Evolutionary conservation across 1,140 invertebrate genomes (phyloP).

Genomic region (Cephus cinctus): DNA sequence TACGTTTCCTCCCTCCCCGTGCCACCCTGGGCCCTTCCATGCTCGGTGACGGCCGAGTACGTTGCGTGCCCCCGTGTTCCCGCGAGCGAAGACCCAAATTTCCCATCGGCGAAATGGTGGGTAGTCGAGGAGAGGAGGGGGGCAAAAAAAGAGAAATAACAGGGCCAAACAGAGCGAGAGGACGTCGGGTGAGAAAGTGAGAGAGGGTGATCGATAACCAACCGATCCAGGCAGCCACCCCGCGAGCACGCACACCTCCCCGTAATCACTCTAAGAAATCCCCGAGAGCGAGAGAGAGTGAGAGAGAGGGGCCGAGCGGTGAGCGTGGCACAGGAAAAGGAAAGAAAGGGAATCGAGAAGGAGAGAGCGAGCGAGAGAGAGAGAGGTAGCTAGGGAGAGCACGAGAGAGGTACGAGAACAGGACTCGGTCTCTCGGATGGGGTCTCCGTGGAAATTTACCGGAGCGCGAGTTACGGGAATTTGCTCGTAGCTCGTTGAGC

Average conservation of each 20-base stretch:
- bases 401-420: constrained; percentile 1
- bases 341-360: constrained; percentile 1
- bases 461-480: constrained; percentile 36
- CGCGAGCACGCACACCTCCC: constrained; percentile 18
- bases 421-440: constrained; percentile 8
- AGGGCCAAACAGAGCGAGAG: no score
- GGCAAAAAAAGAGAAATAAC: no score
- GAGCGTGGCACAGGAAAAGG: neutral
- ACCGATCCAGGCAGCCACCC: constrained; percentile 11
- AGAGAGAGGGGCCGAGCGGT: constrained; percentile 7
- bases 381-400: constrained; percentile 3
- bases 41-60: constrained; percentile 6
- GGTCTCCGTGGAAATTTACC: constrained; percentile 40
- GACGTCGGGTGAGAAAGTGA: no score
- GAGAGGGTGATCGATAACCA: constrained; percentile 24
- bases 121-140: no score
- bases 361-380: constrained; percentile 4
- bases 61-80: no score
- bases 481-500: constrained; percentile 25
- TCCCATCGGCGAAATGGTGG: constrained; percentile 28
- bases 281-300: neutral
- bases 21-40: constrained; percentile 4
- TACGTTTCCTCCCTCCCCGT: neutral
- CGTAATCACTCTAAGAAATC: constrained; percentile 24
- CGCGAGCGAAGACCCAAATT: constrained; percentile 26